phyloP scores from a whole-genome alignment of 2,797 vertebrate genomes.

The Botia kubotai region DNA sequence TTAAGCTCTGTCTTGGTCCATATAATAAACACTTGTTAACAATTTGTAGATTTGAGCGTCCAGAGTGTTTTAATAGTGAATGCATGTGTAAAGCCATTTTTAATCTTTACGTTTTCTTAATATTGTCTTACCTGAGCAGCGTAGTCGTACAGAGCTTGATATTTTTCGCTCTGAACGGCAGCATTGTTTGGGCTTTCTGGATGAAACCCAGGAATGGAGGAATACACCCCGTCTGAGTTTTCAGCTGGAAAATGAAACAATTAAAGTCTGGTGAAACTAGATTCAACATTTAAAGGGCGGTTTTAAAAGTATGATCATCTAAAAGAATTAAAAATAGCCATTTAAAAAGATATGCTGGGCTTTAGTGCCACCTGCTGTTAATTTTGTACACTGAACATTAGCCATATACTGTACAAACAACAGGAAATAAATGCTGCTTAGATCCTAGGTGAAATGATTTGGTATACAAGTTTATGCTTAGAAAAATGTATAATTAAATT shows the following conservation, averaged over 20 bases:
- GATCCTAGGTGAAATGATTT: too few relatives aligned
- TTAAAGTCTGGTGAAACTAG: slow-evolving; percentile 20
- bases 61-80: too few relatives aligned
- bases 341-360: not conserved
- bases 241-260: slow-evolving; percentile 56
- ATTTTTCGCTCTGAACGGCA: slow-evolving; percentile 61
- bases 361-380: slow-evolving; percentile 29
- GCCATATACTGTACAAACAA: too few relatives aligned
- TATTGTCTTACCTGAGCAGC: slow-evolving; percentile 83
- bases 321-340: too few relatives aligned
- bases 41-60: too few relatives aligned
- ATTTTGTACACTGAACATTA: not conserved
- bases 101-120: not conserved
- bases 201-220: slow-evolving; percentile 72
- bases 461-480: too few relatives aligned
- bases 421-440: too few relatives aligned
- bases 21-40: not conserved
- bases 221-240: slow-evolving; percentile 80
- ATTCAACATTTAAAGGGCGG: too few relatives aligned
- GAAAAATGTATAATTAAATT: not conserved
- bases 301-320: not conserved
- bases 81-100: too few relatives aligned
- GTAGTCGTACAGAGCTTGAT: slow-evolving; percentile 87
- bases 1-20: not conserved
- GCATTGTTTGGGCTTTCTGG: slow-evolving; percentile 23